Evolutionary conservation across 1,140 invertebrate species (phyloP).

Genomic region (Cyclina sinensis): DNA sequence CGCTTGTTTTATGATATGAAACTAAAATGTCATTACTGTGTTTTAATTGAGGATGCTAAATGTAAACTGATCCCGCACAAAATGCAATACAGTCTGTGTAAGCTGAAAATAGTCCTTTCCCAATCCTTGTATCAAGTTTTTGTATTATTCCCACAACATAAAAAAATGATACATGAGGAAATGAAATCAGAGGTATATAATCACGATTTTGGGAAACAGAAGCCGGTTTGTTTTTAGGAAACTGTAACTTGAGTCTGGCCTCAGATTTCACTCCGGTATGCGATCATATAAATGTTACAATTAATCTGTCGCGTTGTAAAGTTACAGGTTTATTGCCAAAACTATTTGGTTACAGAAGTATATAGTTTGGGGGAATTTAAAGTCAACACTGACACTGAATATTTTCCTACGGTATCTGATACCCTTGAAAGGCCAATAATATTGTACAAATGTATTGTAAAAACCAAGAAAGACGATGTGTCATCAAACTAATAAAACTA

Average conservation of each 20-base stretch:
- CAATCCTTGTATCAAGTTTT: not conserved
- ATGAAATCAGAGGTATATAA: not conserved
- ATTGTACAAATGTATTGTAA: too few relatives aligned
- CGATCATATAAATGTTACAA: slow-evolving; percentile 29
- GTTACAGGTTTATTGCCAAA: slow-evolving; percentile 18
- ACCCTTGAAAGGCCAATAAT: too few relatives aligned
- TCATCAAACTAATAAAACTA: too few relatives aligned
- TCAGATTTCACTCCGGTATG: slow-evolving; percentile 3
- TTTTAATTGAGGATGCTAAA: not conserved
- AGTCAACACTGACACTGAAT: not conserved
- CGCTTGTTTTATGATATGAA: not conserved
- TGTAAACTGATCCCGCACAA: not conserved
- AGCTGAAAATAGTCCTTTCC: too few relatives aligned
- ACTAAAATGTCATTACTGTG: not conserved
- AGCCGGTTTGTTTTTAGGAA: not conserved
- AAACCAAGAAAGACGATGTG: too few relatives aligned
- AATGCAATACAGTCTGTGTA: too few relatives aligned
- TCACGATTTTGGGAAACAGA: slow-evolving; percentile 1
- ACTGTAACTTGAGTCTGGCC: not conserved
- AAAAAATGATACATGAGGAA: not conserved
- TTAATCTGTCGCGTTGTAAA: slow-evolving; percentile 3
- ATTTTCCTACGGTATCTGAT: too few relatives aligned
- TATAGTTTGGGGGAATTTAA: not conserved
- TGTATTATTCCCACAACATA: not conserved
- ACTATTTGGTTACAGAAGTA: slow-evolving; percentile 19